Evolutionary conservation across 2,888 invertebrate genomes (phyloP).

Genomic region (Agrilus mali): DNA sequence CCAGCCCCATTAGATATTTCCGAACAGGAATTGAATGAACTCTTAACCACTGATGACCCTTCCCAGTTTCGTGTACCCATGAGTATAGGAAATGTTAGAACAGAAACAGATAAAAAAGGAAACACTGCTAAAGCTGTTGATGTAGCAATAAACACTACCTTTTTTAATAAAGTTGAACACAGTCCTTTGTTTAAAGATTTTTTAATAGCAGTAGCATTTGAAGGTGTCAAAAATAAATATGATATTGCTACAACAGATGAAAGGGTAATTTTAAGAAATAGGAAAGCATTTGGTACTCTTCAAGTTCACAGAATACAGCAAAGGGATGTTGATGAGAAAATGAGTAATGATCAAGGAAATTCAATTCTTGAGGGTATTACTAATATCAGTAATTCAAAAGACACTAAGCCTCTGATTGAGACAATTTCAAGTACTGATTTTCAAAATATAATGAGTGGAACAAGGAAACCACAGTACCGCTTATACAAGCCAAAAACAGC

Average conservation of each 20-base stretch:
- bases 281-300: constrained; percentile 59
- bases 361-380: constrained; percentile 9
- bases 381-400: constrained; percentile 1
- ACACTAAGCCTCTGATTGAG: constrained; percentile 23
- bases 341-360: constrained; percentile 20
- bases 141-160: constrained; percentile 67
- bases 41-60: constrained; percentile 51
- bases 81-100: constrained; percentile 76
- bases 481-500: constrained; percentile 44
- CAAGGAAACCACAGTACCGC: constrained; percentile 42
- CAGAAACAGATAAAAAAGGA: constrained; percentile 64
- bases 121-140: constrained; percentile 65
- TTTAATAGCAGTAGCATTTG: constrained; percentile 65
- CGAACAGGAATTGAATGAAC: constrained; percentile 54
- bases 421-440: constrained; percentile 21
- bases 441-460: constrained; percentile 13
- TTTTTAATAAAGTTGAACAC: constrained; percentile 60
- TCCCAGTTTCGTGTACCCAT: constrained; percentile 71
- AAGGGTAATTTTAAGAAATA: constrained; percentile 56
- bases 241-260: constrained; percentile 54
- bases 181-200: constrained; percentile 65
- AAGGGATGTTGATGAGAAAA: constrained; percentile 43
- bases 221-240: constrained; percentile 69
- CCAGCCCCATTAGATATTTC: constrained; percentile 63
- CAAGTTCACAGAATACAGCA: constrained; percentile 65